Evolutionary conservation across 2,113 vertebrate species (phyloP).

Genomic region (Brevimyrus niger): DNA sequence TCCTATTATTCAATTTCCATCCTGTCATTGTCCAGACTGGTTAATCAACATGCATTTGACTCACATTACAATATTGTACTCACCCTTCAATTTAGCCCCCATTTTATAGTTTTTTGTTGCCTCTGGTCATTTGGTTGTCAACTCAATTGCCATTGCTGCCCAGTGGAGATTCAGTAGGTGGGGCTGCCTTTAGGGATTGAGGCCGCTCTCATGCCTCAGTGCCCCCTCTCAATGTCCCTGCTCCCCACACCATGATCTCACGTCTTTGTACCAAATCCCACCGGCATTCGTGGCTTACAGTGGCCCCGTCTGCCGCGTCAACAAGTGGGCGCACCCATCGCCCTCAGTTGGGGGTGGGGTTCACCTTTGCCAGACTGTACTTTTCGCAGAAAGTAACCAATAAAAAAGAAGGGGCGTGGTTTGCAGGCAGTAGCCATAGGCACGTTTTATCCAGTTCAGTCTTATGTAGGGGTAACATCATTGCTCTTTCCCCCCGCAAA

Average conservation of each 20-base stretch:
- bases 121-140: slow-evolving; percentile 36
- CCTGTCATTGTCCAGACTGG: not conserved
- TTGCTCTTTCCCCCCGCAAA: not conserved
- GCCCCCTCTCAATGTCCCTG: slow-evolving; percentile 70
- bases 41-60: not conserved
- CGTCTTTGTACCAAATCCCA: slow-evolving; percentile 82
- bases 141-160: slow-evolving; percentile 34
- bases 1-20: not conserved
- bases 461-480: not conserved
- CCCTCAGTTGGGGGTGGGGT: not conserved
- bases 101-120: slow-evolving; percentile 12
- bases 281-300: slow-evolving; percentile 67
- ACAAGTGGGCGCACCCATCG: slow-evolving; percentile 39
- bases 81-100: not conserved
- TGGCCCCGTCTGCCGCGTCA: slow-evolving; percentile 53
- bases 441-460: not conserved
- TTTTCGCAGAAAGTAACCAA: not conserved
- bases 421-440: not conserved
- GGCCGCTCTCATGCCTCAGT: slow-evolving; percentile 77
- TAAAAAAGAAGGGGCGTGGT: not conserved
- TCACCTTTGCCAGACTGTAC: not conserved
- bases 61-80: not conserved
- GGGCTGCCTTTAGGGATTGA: slow-evolving; percentile 16
- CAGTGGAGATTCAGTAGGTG: not conserved
- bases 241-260: slow-evolving; percentile 81